A percentile compares a stretch with the other conserved stretches of the same genome.
These are phyloP conservation scores for Platygyra sinensis DNA, from an alignment of 64 coral and sea anemone genomes.

Conservation along the genomic window DNA sequence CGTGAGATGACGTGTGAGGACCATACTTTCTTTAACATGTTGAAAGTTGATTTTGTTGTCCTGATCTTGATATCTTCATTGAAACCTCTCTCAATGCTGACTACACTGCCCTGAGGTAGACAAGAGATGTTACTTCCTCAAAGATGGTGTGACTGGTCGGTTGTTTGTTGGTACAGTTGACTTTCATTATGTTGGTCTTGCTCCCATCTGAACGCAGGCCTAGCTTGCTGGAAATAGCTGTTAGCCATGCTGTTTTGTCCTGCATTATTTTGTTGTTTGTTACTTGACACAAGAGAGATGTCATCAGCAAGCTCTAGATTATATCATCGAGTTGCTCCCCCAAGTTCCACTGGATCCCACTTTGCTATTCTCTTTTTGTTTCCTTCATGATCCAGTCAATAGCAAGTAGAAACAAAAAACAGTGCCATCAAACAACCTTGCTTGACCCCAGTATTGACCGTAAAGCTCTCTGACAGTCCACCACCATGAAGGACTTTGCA, in stretches of 20 bases:
- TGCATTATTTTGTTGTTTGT: constrained; percentile 12
- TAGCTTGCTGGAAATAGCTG: too few species aligned
- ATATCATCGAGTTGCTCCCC: constrained; percentile 34
- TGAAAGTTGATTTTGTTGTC: too few species aligned
- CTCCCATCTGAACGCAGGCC: too few species aligned
- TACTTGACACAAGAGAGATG: constrained; percentile 20
- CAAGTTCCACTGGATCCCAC: constrained; percentile 30
- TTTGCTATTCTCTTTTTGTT: not conserved
- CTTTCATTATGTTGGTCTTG: too few species aligned
- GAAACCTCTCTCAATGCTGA: too few species aligned
- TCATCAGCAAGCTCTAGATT: constrained; percentile 10
- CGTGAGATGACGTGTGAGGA: too few species aligned
- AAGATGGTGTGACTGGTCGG: too few species aligned
- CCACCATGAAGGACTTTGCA: constrained; percentile 11
- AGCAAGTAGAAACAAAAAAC: constrained; percentile 12
- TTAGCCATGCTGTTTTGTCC: not conserved
- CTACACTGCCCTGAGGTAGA: too few species aligned
- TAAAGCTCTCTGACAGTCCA: constrained; percentile 9
- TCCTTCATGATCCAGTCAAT: constrained; percentile 34
- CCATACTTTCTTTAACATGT: too few species aligned
- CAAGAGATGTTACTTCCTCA: too few species aligned
- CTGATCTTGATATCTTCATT: too few species aligned
- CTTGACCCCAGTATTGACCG: not conserved
- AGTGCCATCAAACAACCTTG: constrained; percentile 22
- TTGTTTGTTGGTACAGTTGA: too few species aligned